These are phyloP conservation scores for Chrysochloris asiatica DNA, from an alignment of 2,113 vertebrate genomes.

Conservation along the genomic window DNA sequence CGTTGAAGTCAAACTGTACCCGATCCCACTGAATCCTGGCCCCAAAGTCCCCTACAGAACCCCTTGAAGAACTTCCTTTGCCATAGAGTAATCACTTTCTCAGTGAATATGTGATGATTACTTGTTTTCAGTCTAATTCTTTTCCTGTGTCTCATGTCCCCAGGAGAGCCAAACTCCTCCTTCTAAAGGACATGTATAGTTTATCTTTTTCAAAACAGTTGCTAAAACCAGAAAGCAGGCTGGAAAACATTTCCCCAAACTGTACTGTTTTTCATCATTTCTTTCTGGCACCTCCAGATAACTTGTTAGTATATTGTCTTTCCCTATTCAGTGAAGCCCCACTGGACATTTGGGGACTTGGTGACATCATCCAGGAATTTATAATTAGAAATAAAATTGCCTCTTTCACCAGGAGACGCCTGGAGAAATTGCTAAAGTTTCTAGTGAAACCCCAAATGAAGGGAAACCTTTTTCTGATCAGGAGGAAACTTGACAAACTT, in stretches of 20 bases:
- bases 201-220: slow-evolving; percentile 38
- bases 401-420: neutral
- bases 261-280: slow-evolving; percentile 29
- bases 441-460: neutral
- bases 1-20: slow-evolving; percentile 61
- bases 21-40: slow-evolving; percentile 49
- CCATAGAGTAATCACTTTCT: slow-evolving; percentile 50
- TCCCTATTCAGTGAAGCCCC: neutral
- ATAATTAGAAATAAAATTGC: slow-evolving; percentile 55
- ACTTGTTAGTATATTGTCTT: slow-evolving; percentile 12
- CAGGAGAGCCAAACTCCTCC: neutral
- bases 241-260: slow-evolving; percentile 39
- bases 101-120: neutral
- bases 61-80: slow-evolving; percentile 53
- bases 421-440: neutral
- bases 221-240: slow-evolving; percentile 42
- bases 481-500: neutral
- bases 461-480: neutral
- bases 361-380: slow-evolving; percentile 55
- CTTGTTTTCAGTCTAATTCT: slow-evolving; percentile 45
- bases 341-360: neutral
- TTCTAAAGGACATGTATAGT: slow-evolving; percentile 23
- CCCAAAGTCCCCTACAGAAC: slow-evolving; percentile 21
- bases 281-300: slow-evolving; percentile 55
- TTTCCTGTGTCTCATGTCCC: slow-evolving; percentile 45